Percentiles rank a stretch among this genome's conserved stretches.
These are phyloP conservation scores for Cerastoderma edule DNA, from an alignment of 2,888 invertebrate species.

Conservation along the genomic window DNA sequence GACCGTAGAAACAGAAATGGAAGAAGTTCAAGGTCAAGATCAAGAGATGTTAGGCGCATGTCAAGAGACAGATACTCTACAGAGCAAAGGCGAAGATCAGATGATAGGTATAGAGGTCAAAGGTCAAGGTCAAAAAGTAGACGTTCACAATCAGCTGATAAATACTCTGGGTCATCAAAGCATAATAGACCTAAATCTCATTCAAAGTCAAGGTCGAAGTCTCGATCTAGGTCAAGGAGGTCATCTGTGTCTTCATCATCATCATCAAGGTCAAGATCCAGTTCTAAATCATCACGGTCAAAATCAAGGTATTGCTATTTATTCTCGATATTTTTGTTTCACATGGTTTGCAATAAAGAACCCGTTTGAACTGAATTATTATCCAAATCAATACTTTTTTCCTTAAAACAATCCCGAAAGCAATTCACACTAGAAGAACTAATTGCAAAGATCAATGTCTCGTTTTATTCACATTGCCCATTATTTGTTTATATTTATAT, in stretches of 20 bases:
- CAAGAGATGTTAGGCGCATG: conserved; percentile 58
- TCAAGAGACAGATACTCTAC: conserved; percentile 49
- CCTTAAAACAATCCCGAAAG: no score
- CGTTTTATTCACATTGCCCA: no score
- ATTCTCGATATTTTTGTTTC: not conserved
- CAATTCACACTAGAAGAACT: no score
- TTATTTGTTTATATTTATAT: no score
- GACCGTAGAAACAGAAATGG: conserved; percentile 34
- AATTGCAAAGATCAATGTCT: no score
- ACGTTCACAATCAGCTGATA: conserved; percentile 53
- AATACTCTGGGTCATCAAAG: conserved; percentile 37
- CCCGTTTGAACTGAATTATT: not conserved
- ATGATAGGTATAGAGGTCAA: conserved; percentile 30
- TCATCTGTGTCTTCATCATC: conserved; percentile 74
- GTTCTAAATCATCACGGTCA: conserved; percentile 69
- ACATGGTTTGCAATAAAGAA: not conserved
- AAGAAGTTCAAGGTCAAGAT: conserved; percentile 39
- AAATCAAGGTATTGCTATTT: conserved; percentile 40
- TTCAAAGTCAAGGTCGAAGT: conserved; percentile 63
- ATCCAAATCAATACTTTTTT: no score
- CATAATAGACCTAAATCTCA: conserved; percentile 46
- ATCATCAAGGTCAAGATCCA: conserved; percentile 68
- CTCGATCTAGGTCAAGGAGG: conserved; percentile 68
- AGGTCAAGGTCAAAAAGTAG: conserved; percentile 66
- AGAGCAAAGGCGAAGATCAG: conserved; percentile 28